A percentile compares a stretch with the other conserved stretches of the same genome.
phyloP scores from a whole-genome alignment of 2,797 vertebrate species.

The Buceros bicornis region DNA sequence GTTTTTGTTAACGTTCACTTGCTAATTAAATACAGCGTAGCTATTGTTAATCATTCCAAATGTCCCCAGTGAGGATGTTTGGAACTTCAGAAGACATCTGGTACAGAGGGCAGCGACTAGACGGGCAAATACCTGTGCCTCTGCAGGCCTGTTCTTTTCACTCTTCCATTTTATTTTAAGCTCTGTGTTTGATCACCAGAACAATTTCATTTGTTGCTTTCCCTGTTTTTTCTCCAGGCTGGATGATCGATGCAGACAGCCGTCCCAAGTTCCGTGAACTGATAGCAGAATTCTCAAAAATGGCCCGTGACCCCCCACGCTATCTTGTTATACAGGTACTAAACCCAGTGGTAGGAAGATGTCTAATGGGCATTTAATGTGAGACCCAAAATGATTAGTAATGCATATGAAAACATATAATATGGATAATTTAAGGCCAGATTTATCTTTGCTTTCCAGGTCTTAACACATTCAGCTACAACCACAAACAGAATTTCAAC shows the following conservation, averaged over 20 bases:
- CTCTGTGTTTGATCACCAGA: background rate
- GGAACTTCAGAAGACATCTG: background rate
- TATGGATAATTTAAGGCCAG: background rate
- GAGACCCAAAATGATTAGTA: background rate
- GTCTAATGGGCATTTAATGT: background rate
- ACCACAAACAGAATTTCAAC: background rate
- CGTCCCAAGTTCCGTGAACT: constrained; percentile 92
- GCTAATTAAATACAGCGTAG: constrained; percentile 11
- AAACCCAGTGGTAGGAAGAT: background rate
- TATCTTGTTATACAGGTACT: constrained; percentile 94
- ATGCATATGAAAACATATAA: background rate
- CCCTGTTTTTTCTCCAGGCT: constrained; percentile 80
- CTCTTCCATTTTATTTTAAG: background rate
- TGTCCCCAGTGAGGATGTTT: background rate
- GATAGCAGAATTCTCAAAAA: constrained; percentile 90
- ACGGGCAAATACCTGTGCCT: accelerated
- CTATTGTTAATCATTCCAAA: background rate
- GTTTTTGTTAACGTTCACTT: background rate
- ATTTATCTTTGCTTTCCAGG: background rate
- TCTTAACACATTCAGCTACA: background rate
- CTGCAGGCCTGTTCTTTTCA: background rate
- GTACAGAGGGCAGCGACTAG: background rate
- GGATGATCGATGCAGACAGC: constrained; percentile 96
- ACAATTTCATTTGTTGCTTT: background rate
- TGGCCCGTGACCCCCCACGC: constrained; percentile 93